Base-by-base conservation (phyloP, 2,888 invertebrate genomes). In the Eubasilissa splendida region DNA sequence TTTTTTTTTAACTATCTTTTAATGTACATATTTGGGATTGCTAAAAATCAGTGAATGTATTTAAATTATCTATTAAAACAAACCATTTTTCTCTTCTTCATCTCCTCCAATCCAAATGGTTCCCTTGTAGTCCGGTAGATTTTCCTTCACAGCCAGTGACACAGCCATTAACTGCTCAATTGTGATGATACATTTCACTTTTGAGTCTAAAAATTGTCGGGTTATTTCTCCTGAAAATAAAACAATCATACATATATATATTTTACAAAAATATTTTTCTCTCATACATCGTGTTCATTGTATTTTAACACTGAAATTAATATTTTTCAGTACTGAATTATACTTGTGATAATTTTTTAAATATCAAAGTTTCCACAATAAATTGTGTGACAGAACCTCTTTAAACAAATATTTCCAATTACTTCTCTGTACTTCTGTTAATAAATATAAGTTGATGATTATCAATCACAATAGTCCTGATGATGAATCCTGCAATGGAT, bases 31-130 rank as follows among this genome's bases (percentile, higher is more conserved):
- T 9, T n/a, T 58, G 9, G 58, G 3, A n/a, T 58, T 58, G 12
- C n/a, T 58, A 2, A 7, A 54, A 54, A 3, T 58, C 58, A 42
- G 42, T 7, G 42, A 7, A 42, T 42, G 4, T 42, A 42, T 42
- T 58, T 8, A 58, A n/a, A n/a, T 58, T 58, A 54, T 54, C 12
- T 54, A 58, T 58, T 58, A 58, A n/a, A 42, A 68, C 70, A 12
- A 77, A 83, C 84, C 83, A 60, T 84, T 78, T 73, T 76, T 82
- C 66, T 79, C 75, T 76, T 92, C 92, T 79, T 92, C 91, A 75
- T 92, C 91, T 0, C 93, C 93, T 2, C 93, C 93, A 11, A 94
- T 90, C 87, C 92, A 92, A 68, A 94, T 91, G 2, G 93, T 93
- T 56, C 92, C 92, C 82, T 89, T 90, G 86, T 93, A 94, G 84